Base-by-base conservation (phyloP, 2,113 vertebrate species). In the Antennarius striatus region DNA sequence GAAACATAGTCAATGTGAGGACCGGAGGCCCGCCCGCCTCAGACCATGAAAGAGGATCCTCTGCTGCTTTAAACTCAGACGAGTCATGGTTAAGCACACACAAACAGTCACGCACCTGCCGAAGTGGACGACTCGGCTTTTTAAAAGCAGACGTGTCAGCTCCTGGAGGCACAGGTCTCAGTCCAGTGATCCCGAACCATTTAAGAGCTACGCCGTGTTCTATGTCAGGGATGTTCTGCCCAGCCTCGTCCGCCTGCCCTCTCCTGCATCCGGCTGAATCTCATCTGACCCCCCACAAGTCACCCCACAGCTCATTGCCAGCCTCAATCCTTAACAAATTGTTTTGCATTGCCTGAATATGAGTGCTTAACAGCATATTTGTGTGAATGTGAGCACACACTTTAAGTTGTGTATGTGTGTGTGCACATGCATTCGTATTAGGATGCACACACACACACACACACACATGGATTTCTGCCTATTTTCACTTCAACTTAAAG, bases 171-270 rank as follows among this genome's bases (percentile, higher is more conserved):
- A 59, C 84, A 85, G 87, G 89, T 86, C 79, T 90, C 90, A 91
- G 80, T 77, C 85, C 88, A 83, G 60, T 88, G 87, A 90, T 88
- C 83, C 84, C 15, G 83, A 88, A 88, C 86, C 77, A 73, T 89
- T 88, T 87, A 85, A 80, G 86, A 84, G 75, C 71, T 83, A 83
- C 65, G 86, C 89, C 87, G 86, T 82, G 83, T 87, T 89, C 89
- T 85, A 81, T 89, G 88, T 88, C 84, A 84, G 81, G 68, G 78
- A 78, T 87, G 78, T 81, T 87, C 77, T 84, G 67, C 65, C 60
- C 32, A 57, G 82, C 85, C 81, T 79, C 42, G 69, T 80, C 83
- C 77, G 78, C 66, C 59, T 67, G 65, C 71, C 74, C 50, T 51
- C 75, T 75, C 56, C 73, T 15, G 67, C 47, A 79, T 63, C 73